Percentiles rank a stretch among this genome's conserved stretches.
These are phyloP conservation scores for Caerostris darwini DNA, from an alignment of 1,140 invertebrate genomes.

Conservation along the genomic window DNA sequence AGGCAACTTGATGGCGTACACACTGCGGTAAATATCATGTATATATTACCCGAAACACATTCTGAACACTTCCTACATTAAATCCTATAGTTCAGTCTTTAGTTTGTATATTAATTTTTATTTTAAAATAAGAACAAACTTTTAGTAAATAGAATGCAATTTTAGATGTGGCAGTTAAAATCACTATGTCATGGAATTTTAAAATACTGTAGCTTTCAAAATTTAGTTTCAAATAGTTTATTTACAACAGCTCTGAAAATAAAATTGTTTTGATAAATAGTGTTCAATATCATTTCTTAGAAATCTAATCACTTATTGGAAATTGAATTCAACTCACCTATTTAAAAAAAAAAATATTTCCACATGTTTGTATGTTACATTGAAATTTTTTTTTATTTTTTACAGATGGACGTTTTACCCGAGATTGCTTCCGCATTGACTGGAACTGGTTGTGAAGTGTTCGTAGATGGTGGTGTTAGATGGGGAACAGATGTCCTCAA, in stretches of 20 bases:
- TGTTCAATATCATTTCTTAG: neutral
- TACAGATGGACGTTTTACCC: neutral
- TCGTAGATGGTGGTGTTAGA: constrained; percentile 92
- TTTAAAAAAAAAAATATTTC: neutral
- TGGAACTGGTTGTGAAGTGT: constrained; percentile 85
- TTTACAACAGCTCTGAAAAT: no score
- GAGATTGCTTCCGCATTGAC: neutral
- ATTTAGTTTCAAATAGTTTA: no score
- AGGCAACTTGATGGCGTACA: constrained; percentile 92
- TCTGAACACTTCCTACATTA: no score
- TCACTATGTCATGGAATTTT: neutral
- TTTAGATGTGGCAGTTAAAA: neutral
- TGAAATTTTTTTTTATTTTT: neutral
- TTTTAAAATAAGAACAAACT: no score
- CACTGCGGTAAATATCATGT: constrained; percentile 85
- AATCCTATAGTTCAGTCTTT: no score
- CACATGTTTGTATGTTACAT: neutral
- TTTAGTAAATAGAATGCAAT: neutral
- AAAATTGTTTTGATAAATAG: no score
- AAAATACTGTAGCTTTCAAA: neutral
- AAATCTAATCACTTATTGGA: neutral
- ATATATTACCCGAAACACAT: neutral
- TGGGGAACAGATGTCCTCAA: constrained; percentile 94
- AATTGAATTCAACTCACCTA: neutral
- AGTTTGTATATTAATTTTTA: no score